A percentile compares a stretch with the other conserved stretches of the same genome.
These are phyloP conservation scores for Cyprinodon diabolis DNA, from an alignment of 2,797 vertebrate species.

Conservation along the genomic window DNA sequence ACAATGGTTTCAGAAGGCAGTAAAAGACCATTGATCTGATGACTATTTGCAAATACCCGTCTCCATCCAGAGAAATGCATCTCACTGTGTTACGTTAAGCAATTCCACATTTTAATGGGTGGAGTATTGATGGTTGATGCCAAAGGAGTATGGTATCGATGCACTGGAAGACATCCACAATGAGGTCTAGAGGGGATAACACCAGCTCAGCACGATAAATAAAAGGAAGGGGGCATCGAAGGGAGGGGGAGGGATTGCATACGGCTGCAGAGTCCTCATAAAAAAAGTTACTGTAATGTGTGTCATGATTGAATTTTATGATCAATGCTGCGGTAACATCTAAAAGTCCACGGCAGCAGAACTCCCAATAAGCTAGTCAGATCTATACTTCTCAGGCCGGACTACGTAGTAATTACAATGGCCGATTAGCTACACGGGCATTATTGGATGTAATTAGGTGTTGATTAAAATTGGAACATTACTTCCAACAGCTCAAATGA, in stretches of 20 bases:
- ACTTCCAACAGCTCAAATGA: constrained; percentile 44
- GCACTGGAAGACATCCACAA: constrained; percentile 71
- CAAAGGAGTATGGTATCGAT: constrained; percentile 74
- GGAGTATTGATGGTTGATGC: constrained; percentile 75
- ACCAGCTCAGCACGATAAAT: constrained; percentile 74
- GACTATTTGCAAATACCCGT: constrained; percentile 71
- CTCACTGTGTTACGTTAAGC: constrained; percentile 74
- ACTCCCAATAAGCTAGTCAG: constrained; percentile 40
- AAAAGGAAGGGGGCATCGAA: constrained; percentile 61
- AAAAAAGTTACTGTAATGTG: constrained; percentile 74
- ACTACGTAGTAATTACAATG: constrained; percentile 66
- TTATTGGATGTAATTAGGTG: constrained; percentile 75
- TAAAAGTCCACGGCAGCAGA: constrained; percentile 44
- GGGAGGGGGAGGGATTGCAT: constrained; percentile 56
- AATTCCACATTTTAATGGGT: constrained; percentile 79
- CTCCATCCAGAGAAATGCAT: constrained; percentile 70
- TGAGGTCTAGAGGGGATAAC: constrained; percentile 74
- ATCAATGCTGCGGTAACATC: constrained; percentile 62
- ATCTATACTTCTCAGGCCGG: constrained; percentile 64
- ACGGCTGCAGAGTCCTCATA: constrained; percentile 61
- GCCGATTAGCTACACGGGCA: constrained; percentile 71
- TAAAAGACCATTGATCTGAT: constrained; percentile 78
- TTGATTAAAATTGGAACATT: constrained; percentile 73
- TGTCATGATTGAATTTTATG: constrained; percentile 76
- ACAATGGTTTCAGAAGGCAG: constrained; percentile 77